Evolutionary conservation across 37 sponge, comb jelly and placozoan genomes (phyloP).

Genomic region (Beroe ovata): DNA sequence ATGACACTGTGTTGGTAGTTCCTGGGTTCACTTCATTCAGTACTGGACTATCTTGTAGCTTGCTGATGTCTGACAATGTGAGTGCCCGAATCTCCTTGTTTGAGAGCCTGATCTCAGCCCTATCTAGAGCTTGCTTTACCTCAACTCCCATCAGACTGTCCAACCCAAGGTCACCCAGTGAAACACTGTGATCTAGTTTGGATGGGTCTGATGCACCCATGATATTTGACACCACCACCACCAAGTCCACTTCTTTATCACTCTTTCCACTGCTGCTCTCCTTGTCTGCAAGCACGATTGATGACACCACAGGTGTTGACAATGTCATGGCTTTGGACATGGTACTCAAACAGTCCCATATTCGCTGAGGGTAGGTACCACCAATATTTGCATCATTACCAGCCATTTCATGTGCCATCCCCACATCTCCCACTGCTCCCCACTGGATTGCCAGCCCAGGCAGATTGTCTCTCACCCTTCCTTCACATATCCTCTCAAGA

Average conservation of each 20-base stretch:
- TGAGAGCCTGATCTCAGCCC: conserved; percentile 51
- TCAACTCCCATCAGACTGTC: conserved; percentile 70
- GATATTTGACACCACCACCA: conserved; percentile 51
- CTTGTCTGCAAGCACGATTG: conserved; percentile 58
- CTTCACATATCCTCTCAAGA: conserved; percentile 70
- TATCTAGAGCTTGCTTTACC: conserved; percentile 65
- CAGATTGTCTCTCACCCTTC: conserved; percentile 28
- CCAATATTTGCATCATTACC: conserved; percentile 61
- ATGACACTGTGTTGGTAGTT: neutral
- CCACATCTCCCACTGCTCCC: conserved; percentile 72
- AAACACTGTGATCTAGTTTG: conserved; percentile 33
- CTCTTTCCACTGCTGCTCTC: neutral
- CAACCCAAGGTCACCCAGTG: conserved; percentile 68
- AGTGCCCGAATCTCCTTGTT: conserved; percentile 43
- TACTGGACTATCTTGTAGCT: neutral
- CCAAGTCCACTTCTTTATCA: conserved; percentile 21
- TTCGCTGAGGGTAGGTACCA: conserved; percentile 68
- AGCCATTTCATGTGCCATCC: conserved; percentile 67
- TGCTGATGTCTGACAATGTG: conserved; percentile 14
- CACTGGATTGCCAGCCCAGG: conserved; percentile 71
- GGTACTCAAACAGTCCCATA: conserved; percentile 63
- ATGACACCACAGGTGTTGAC: conserved; percentile 20
- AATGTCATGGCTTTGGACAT: conserved; percentile 28
- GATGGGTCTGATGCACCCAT: conserved; percentile 64
- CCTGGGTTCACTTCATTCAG: neutral